Evolutionary conservation across 2,113 vertebrate species (phyloP).

Genomic region (Pseudois nayaur): DNA sequence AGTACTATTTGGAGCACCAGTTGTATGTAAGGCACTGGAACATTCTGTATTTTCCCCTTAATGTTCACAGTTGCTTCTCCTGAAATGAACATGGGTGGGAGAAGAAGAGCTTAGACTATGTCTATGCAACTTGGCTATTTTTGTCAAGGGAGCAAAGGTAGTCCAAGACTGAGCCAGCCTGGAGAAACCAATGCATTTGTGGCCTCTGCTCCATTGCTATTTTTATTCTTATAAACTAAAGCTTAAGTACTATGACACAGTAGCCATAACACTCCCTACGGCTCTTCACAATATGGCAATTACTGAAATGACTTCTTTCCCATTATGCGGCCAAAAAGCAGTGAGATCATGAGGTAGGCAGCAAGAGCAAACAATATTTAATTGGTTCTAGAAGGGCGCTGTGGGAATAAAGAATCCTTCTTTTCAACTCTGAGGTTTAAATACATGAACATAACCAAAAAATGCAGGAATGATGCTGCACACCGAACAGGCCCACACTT

Average conservation of each 20-base stretch:
- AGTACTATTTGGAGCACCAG: not conserved
- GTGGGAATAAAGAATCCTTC: slow-evolving; percentile 51
- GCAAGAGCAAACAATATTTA: slow-evolving; percentile 63
- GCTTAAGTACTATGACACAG: slow-evolving; percentile 40
- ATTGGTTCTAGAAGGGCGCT: slow-evolving; percentile 61
- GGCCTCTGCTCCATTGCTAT: not conserved
- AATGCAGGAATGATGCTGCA: not conserved
- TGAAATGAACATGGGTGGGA: not conserved
- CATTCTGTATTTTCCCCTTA: not conserved
- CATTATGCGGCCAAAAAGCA: slow-evolving; percentile 15
- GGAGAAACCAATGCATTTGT: not conserved
- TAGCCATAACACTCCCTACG: slow-evolving; percentile 51
- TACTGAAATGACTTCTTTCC: slow-evolving; percentile 52
- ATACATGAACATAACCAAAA: not conserved
- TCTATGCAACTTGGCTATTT: not conserved
- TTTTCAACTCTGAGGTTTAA: slow-evolving; percentile 18
- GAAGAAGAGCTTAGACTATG: not conserved
- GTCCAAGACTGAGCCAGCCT: not conserved
- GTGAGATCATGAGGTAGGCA: slow-evolving; percentile 47
- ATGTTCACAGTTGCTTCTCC: not conserved
- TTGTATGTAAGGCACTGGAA: not conserved
- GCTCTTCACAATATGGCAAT: slow-evolving; percentile 62
- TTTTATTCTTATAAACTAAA: slow-evolving; percentile 57
- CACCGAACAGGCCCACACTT: not conserved
- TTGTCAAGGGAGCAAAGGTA: not conserved